Evolutionary conservation across 2,113 vertebrate species (phyloP).

Genomic region (Oreotragus oreotragus): DNA sequence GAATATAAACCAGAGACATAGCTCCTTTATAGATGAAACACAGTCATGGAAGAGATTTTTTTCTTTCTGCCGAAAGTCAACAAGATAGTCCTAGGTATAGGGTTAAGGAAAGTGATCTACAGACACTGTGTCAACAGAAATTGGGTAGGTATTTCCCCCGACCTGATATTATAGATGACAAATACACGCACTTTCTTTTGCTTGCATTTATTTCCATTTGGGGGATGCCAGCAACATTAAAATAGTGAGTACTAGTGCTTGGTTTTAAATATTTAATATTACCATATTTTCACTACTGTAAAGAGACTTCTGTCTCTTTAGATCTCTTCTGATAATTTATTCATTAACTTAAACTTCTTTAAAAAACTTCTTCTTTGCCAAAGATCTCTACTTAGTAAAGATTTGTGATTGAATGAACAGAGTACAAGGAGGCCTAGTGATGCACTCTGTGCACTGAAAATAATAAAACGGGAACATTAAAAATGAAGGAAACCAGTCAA

Average conservation of each 20-base stretch:
- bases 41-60: not conserved
- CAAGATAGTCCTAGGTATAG: not conserved
- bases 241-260: not conserved
- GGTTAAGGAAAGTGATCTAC: not conserved
- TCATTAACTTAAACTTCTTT: constrained; percentile 16
- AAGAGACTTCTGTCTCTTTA: constrained; percentile 10
- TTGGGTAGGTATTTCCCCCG: not conserved
- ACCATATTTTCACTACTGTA: not conserved
- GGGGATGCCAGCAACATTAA: not conserved
- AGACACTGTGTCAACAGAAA: not conserved
- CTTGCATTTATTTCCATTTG: not conserved
- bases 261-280: not conserved
- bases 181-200: not conserved
- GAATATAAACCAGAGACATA: not conserved
- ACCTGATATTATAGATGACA: not conserved
- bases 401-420: constrained; percentile 23
- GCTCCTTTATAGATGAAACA: not conserved
- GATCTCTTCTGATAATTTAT: constrained; percentile 34
- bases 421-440: not conserved
- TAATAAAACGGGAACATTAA: constrained; percentile 14
- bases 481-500: not conserved
- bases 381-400: constrained; percentile 24
- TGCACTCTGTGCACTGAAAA: constrained; percentile 15
- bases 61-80: not conserved
- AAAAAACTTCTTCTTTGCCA: constrained; percentile 34